Evolutionary conservation across 2,113 vertebrate species (phyloP), one percentile per base, ranked within the genome.

Genomic region (Mugil cephalus): DNA sequence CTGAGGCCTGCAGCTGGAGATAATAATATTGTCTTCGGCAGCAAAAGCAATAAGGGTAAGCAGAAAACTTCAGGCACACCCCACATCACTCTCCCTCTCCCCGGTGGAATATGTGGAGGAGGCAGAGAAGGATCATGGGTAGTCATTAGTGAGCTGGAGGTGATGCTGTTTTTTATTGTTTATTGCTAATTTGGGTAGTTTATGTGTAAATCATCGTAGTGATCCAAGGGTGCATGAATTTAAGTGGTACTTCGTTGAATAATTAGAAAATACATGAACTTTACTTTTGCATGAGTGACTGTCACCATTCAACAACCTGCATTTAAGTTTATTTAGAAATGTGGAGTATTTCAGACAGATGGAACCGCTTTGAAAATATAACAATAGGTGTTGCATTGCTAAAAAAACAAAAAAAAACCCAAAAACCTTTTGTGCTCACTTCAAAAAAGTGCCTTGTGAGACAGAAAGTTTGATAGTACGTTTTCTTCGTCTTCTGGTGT

Each of bases 11-110:
- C 83, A 93, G 92, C 90, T 72, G 85, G 61, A 93, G 92, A 94
- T 93, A 93, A 95, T 93, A 93, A 93, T 89, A 94, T 93, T 93
- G 88, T 92, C 85, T 86, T 88, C 68, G 18, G 83, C 78, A 79
- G 76, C 76, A 89, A 79, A 89, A 86, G 88, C 86, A 94, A 94
- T 94, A 94, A 93, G 84, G 62, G 74, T 85, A 85, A 91, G 83
- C 82, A 88, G 84, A 89, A 86, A 90, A 91, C 91, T 89, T 86
- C 47, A 88, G 88, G 89, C 92, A 79, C 84, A 76, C 40, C 88
- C 85, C 78, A 71, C 85, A 82, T 88, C 76, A 71, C 78, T 82
- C 85, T 78, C 58, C 15, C 56, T 68, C 68, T 88, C 89, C 84
- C 84, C 63, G 15, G 74, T 84, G 82, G 79, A 89, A 87, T 71